A percentile compares a stretch with the other conserved stretches of the same genome.
Conservation (phyloP, 2,113 vertebrate species). For the Tretioscincus oriximinensis region DNA sequence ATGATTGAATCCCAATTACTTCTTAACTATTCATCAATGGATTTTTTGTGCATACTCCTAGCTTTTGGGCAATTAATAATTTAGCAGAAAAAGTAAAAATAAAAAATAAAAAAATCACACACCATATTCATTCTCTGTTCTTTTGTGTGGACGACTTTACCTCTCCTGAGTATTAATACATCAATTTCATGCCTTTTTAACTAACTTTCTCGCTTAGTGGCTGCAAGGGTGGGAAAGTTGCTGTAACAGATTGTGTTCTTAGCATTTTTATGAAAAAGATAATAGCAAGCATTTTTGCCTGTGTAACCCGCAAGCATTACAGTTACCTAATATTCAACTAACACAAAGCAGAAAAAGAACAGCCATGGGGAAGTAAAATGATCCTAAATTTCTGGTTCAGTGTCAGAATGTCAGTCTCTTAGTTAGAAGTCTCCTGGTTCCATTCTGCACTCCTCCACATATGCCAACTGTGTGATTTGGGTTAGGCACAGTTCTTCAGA, state of each 20-base stretch:
- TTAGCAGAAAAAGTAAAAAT: slow-evolving; percentile 1
- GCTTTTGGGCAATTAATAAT: slow-evolving; percentile 14
- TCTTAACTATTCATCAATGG: slow-evolving; percentile 22
- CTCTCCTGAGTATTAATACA: slow-evolving; percentile 23
- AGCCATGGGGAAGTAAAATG: background rate
- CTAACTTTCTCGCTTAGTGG: slow-evolving; percentile 17
- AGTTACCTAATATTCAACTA: background rate
- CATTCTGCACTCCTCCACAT: too few species aligned
- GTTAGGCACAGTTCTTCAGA: too few species aligned
- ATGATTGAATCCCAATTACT: slow-evolving; percentile 11
- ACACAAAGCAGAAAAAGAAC: background rate
- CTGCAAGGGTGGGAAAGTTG: background rate
- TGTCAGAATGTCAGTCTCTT: too few species aligned
- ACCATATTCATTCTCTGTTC: background rate
- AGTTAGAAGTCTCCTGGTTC: too few species aligned
- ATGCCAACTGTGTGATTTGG: too few species aligned
- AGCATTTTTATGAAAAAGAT: background rate
- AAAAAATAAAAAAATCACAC: background rate
- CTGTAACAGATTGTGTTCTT: slow-evolving; percentile 4
- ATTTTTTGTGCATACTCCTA: slow-evolving; percentile 3
- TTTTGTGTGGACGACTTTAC: slow-evolving; percentile 4
- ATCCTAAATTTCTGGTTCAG: background rate
- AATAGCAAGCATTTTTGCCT: background rate
- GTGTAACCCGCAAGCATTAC: background rate
- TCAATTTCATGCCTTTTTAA: slow-evolving; percentile 36